Evolutionary conservation across 2,888 invertebrate species (phyloP).

Genomic region (Pilophorus perplexus): DNA sequence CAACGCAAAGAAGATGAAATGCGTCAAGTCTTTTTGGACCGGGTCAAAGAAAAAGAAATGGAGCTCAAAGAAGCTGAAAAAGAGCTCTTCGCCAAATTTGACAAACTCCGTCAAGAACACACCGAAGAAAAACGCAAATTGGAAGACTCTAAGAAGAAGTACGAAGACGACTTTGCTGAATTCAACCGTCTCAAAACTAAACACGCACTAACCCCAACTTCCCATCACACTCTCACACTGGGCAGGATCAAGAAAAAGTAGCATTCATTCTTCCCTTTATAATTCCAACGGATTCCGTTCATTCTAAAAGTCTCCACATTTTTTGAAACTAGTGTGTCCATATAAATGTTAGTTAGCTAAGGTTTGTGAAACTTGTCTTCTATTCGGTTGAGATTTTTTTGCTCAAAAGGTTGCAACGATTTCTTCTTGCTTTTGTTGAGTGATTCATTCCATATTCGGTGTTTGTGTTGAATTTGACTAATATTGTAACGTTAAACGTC

Average conservation of each 20-base stretch:
- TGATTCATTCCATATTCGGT: background rate
- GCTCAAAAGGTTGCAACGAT: conserved; percentile 11
- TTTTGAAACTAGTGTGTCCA: conserved; percentile 11
- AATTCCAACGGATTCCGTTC: no score
- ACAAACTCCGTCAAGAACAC: conserved; percentile 90
- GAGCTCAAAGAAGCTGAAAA: conserved; percentile 96
- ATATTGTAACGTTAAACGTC: background rate
- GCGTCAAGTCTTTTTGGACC: conserved; percentile 95
- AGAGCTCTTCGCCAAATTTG: conserved; percentile 93
- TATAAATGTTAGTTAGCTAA: background rate
- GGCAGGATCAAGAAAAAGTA: conserved; percentile 93
- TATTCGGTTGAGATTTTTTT: conserved; percentile 6
- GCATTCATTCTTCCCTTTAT: background rate
- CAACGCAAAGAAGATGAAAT: conserved; percentile 97
- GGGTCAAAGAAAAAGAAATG: conserved; percentile 96
- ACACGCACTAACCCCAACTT: conserved; percentile 67
- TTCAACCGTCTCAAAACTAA: conserved; percentile 82
- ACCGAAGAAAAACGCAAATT: conserved; percentile 92
- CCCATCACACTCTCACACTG: conserved; percentile 79
- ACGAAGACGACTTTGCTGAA: conserved; percentile 90
- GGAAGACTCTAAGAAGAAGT: conserved; percentile 84
- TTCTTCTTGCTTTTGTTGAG: background rate
- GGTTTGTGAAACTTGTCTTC: no score
- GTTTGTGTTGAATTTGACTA: background rate
- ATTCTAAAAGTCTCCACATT: background rate